These are phyloP conservation scores for Baronia brevicornis DNA, from an alignment of 2,888 invertebrate genomes.

Conservation along the genomic window DNA sequence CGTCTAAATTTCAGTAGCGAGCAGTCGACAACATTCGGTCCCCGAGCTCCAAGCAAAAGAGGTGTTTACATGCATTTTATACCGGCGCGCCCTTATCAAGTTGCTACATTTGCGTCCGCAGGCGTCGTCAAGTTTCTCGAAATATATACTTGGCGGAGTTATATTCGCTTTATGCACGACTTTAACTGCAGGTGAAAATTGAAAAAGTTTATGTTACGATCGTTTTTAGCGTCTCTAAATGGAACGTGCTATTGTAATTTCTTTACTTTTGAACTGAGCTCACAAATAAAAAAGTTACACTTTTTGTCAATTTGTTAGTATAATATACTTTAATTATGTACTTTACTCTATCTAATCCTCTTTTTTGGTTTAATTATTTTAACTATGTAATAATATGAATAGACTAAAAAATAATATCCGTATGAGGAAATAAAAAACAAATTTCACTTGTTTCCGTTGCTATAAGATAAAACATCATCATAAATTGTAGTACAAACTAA, in stretches of 20 bases:
- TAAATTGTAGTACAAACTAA: too few species aligned
- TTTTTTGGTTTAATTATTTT: too few species aligned
- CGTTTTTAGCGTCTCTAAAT: slow-evolving; percentile 54
- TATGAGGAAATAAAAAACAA: too few species aligned
- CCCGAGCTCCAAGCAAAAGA: slow-evolving; percentile 43
- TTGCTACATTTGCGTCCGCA: slow-evolving; percentile 51
- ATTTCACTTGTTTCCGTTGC: too few species aligned
- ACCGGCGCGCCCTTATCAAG: slow-evolving; percentile 56
- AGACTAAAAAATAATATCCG: too few species aligned
- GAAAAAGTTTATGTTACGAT: slow-evolving; percentile 71
- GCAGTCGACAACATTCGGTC: slow-evolving; percentile 48
- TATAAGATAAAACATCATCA: too few species aligned
- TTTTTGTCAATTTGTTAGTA: too few species aligned
- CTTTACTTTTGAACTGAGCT: slow-evolving; percentile 20
- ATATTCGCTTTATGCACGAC: slow-evolving; percentile 55
- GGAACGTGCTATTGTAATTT: slow-evolving; percentile 52
- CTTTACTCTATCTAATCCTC: too few species aligned
- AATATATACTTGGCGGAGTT: slow-evolving; percentile 53
- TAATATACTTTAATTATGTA: too few species aligned
- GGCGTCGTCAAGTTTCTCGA: slow-evolving; percentile 62
- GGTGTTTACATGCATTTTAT: slow-evolving; percentile 70
- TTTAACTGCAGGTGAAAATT: slow-evolving; percentile 71
- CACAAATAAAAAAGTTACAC: too few species aligned
- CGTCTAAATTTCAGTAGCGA: slow-evolving; percentile 37
- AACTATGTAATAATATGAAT: too few species aligned